Conservation (phyloP, 1,140 invertebrate species). For the Watersipora subatra region DNA sequence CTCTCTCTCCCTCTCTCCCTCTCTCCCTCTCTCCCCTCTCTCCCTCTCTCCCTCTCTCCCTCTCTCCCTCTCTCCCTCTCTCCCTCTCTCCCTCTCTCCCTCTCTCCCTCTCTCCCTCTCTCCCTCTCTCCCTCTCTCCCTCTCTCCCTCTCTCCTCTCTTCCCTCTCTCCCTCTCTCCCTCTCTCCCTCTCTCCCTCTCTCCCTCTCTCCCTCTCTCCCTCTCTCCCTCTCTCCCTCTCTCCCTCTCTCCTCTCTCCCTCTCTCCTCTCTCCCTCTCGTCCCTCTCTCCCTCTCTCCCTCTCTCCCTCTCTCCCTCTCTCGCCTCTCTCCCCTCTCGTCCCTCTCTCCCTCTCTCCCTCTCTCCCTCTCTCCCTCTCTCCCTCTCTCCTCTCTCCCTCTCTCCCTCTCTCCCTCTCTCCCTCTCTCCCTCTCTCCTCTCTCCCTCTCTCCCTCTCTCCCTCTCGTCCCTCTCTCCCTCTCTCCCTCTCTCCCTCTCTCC, state of each 20-base stretch:
- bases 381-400: conserved; percentile 1
- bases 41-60: conserved; percentile 1
- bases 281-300: conserved; percentile 1
- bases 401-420: conserved; percentile 1
- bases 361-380: conserved; percentile 1
- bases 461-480: neutral
- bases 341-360: too few relatives aligned
- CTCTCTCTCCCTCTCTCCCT: conserved; percentile 1
- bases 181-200: conserved; percentile 1
- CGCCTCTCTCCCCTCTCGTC: too few relatives aligned
- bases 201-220: conserved; percentile 1
- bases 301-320: conserved; percentile 1
- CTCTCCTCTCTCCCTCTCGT: too few relatives aligned
- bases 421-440: conserved; percentile 1
- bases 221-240: conserved; percentile 1
- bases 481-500: conserved; percentile 1
- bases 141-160: conserved; percentile 1
- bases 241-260: conserved; percentile 1
- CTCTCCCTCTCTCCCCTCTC: conserved; percentile 1
- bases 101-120: conserved; percentile 1
- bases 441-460: too few relatives aligned
- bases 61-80: conserved; percentile 1
- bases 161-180: conserved; percentile 1
- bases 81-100: conserved; percentile 1
- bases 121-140: conserved; percentile 1